Base-by-base conservation (phyloP, 2,888 invertebrate genomes). In the Trichopria drosophilae region DNA sequence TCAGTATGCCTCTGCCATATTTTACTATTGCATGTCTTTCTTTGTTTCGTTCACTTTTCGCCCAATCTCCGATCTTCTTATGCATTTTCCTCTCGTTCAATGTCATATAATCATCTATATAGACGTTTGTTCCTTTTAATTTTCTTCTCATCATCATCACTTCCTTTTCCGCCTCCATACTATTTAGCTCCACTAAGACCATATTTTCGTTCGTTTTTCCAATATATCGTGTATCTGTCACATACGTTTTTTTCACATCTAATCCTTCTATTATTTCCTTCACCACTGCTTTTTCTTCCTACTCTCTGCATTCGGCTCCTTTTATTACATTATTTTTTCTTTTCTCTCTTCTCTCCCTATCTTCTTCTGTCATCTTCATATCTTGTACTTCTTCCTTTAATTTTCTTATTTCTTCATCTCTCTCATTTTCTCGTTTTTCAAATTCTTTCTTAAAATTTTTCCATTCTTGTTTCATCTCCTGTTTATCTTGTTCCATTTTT, bases 51-150 rank as follows among this genome's bases (percentile, higher is more conserved):
- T n/a, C n/a, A n/a, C n/a, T n/a, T n/a, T n/a, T n/a, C n/a, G n/a
- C n/a, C n/a, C n/a, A n/a, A n/a, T n/a, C n/a, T n/a, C n/a, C n/a
- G n/a, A n/a, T n/a, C n/a, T 37, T 20, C 15, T 10, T 20, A 12
- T 20, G 18, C 22, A 20, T 15, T 26, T 40, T 16, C 16, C 40
- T 40, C 16, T 40, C 40, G 9, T 40, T 28, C 16, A 12, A 16
- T n/a, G 40, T 40, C n/a, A 40, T 24, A 12, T 40, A 24, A 15
- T 40, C 40, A n/a, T 40, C 40, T 10, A 40, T n/a, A n/a, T 10
- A 20, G 9, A 20, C 20, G 9, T 10, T 4, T n/a, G 20, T 19
- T n/a, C 20, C 37, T 4, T 20, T 37, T 15, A 37, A 37, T 10
- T 20, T 37, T 10, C 19, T 15, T 16, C 37, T 16, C 15, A 10